Evolutionary conservation across 1,140 invertebrate species (phyloP), one percentile per base, ranked within the genome.

Genomic region (Matsumurasca onukii): DNA sequence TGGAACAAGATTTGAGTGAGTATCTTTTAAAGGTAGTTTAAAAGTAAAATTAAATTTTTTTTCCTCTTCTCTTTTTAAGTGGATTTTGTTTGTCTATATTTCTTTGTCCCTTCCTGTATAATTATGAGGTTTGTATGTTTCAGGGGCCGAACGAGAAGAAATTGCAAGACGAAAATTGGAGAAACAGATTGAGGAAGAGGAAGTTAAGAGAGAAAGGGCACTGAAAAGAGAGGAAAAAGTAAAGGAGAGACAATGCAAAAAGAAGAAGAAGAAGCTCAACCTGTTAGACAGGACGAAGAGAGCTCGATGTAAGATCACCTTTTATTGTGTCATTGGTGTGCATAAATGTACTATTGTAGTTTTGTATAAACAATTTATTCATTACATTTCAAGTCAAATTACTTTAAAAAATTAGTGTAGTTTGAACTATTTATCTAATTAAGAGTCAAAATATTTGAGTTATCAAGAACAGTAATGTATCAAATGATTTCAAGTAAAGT

Each of bases 1-100:
- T 85, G 61, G 77, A 83, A 69, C 74, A 81, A 69, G 67, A 68
- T 31, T 25, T 68, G 34, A 48, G 67, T 68, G 48, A 48, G 67
- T 68, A 3, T 20, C 45, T 22, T 65, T 62, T 24, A n/a, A n/a
- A n/a, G n/a, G n/a, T n/a, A n/a, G 22, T 45, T 45, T n/a, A 45
- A 45, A 45, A 12, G 39, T 45, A 45, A 45, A 45, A 45, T 12
- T 45, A 9, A 45, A 45, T n/a, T 45, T 45, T 45, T 12, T 45
- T 45, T 45, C 39, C n/a, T 45, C 39, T 45, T 45, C 39, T 45
- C 39, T 45, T 45, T 45, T 9, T 12, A n/a, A n/a, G n/a, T n/a
- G n/a, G n/a, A n/a, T n/a, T n/a, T n/a, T n/a, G n/a, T n/a, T n/a
- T n/a, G n/a, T n/a, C n/a, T n/a, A n/a, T n/a, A n/a, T n/a, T n/a